A percentile compares a stretch with the other conserved stretches of the same genome.
phyloP scores from a whole-genome alignment of 64 coral and sea anemone species.

The Porites australiensis region DNA sequence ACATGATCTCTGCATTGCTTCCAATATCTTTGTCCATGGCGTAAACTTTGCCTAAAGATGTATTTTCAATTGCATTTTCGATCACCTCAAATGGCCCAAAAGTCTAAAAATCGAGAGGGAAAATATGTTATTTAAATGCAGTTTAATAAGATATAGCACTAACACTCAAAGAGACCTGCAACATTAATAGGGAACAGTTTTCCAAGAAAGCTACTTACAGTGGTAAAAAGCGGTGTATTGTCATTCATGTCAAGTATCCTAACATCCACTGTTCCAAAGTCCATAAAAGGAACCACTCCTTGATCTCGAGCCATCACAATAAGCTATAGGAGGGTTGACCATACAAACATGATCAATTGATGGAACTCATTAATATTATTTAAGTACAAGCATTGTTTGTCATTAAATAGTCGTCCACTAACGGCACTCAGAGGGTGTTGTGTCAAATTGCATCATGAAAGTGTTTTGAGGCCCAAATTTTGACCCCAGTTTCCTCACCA shows the following conservation, averaged over 20 bases:
- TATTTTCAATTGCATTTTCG: slow-evolving; percentile 76
- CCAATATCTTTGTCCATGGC: slow-evolving; percentile 87
- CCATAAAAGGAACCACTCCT: slow-evolving; percentile 89
- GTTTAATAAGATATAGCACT: background rate
- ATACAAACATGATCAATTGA: background rate
- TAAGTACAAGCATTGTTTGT: too few relatives aligned
- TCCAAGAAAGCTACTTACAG: slow-evolving; percentile 12
- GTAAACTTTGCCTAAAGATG: slow-evolving; percentile 65
- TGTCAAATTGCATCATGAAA: too few relatives aligned
- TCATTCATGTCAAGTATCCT: slow-evolving; percentile 89
- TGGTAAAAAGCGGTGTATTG: slow-evolving; percentile 75
- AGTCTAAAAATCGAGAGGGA: slow-evolving; percentile 33
- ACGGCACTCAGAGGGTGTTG: too few relatives aligned
- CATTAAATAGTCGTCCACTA: too few relatives aligned
- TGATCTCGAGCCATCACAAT: slow-evolving; percentile 96
- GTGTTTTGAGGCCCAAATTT: too few relatives aligned
- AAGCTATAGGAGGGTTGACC: slow-evolving; percentile 51
- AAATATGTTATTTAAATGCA: background rate
- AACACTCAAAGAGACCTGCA: background rate
- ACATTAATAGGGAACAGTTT: background rate
- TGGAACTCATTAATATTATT: too few relatives aligned
- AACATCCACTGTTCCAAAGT: slow-evolving; percentile 94
- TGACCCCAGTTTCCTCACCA: too few relatives aligned
- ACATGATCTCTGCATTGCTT: slow-evolving; percentile 80
- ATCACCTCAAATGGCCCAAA: slow-evolving; percentile 78